A percentile compares a stretch with the other conserved stretches of the same genome.
These are phyloP conservation scores for Columba guinea DNA, from an alignment of 2,797 vertebrate species.

Conservation along the genomic window DNA sequence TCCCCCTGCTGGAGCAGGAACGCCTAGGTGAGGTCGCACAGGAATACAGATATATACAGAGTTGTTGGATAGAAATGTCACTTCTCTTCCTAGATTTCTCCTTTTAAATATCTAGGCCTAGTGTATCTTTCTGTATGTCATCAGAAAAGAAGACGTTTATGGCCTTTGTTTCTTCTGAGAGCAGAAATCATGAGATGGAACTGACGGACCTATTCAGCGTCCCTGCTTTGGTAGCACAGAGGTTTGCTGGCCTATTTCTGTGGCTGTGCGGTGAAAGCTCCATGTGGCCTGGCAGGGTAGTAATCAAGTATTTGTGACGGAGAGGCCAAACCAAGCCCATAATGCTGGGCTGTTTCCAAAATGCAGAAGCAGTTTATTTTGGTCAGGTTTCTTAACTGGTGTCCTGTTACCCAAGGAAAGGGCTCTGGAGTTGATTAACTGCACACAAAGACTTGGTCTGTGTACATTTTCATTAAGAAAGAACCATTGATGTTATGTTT, in stretches of 20 bases:
- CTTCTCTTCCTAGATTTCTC: background rate
- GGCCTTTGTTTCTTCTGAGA: background rate
- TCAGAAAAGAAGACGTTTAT: background rate
- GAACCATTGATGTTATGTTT: background rate
- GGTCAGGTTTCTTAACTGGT: slow-evolving; percentile 15
- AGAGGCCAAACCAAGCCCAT: slow-evolving; percentile 19
- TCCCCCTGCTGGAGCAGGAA: too few relatives aligned
- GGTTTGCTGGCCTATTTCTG: background rate
- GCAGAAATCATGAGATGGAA: background rate
- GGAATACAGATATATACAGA: background rate
- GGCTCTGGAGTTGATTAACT: slow-evolving; percentile 51
- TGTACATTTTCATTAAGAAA: background rate
- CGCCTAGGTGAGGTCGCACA: too few relatives aligned
- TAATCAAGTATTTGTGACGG: slow-evolving; percentile 15
- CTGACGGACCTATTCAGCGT: background rate
- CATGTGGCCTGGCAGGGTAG: background rate
- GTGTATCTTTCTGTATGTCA: background rate
- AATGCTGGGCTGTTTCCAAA: slow-evolving; percentile 24
- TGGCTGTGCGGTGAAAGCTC: background rate
- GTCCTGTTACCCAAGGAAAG: slow-evolving; percentile 4
- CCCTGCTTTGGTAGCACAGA: background rate
- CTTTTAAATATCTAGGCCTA: background rate
- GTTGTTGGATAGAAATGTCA: background rate
- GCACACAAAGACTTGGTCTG: slow-evolving; percentile 18
- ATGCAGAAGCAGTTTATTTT: slow-evolving; percentile 49